Evolutionary conservation across 2,113 vertebrate species (phyloP).

Genomic region (Perognathus longimembris): DNA sequence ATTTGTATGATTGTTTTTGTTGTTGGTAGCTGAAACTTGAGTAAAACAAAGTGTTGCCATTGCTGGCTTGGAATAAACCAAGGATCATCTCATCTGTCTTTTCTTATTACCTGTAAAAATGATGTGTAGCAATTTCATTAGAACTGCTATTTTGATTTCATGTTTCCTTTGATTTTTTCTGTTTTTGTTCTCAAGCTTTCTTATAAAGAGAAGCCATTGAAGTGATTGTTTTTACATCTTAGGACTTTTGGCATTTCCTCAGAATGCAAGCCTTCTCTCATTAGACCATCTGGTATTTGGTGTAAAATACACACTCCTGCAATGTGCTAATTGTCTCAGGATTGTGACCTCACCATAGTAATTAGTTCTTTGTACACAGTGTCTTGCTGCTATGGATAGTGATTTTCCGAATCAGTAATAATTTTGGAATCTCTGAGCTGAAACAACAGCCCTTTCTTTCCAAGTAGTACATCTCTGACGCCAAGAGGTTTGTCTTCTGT

Average conservation of each 20-base stretch:
- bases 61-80: neutral
- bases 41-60: neutral
- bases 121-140: neutral
- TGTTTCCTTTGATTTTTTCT: neutral
- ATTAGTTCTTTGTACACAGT: constrained; percentile 65
- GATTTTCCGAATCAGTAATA: constrained; percentile 60
- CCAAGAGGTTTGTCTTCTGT: neutral
- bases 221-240: constrained; percentile 50
- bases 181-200: neutral
- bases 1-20: neutral
- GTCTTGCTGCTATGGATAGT: constrained; percentile 35
- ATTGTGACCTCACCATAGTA: constrained; percentile 41
- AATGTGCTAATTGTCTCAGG: constrained; percentile 66
- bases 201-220: neutral
- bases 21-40: neutral
- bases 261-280: constrained; percentile 50
- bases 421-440: constrained; percentile 36
- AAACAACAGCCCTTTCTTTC: constrained; percentile 13
- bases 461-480: neutral
- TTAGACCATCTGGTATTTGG: constrained; percentile 66
- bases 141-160: constrained; percentile 1
- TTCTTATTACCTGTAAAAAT: neutral
- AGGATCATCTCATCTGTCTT: neutral
- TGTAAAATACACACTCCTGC: constrained; percentile 33
- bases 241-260: constrained; percentile 54